Base-by-base conservation (phyloP, 1,140 invertebrate species). In the Andricus grossulariae region DNA sequence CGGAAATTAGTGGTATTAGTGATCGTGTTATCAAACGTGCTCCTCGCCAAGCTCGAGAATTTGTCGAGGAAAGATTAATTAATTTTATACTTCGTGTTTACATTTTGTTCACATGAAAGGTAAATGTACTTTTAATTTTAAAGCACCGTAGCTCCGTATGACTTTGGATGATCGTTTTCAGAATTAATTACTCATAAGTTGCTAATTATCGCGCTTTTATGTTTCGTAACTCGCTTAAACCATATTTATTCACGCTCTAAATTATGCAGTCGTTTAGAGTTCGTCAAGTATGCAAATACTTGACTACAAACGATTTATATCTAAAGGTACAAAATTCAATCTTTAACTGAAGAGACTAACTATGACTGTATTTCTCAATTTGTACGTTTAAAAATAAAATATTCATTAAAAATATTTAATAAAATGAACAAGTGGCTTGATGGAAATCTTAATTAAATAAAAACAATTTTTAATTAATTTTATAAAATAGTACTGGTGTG, bases 1-100 rank as follows among this genome's bases (percentile, higher is more conserved):
- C 60, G 60, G 60, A 66, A 66, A 66, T 66, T 66, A 66, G 60
- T 66, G 60, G 32, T 39, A 66, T 66, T 66, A 66, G 60, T n/a
- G 25, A 39, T 66, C 60, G 25, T 16, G 60, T 66, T 66, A 66
- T 66, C 60, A 66, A 66, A 66, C 60, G 11, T 39, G 21, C 57
- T 66, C 25, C 21, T 66, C 57, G 25, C 39, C 57, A 66, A 25
- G 15, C 32, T 66, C n/a, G 60, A 66, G 60, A 66, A 66, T 45
- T 45, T 66, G 13, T 66, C 15, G 5, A 32, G 7, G 19, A 57
- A 66, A 66, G 60, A 66, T 66, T 66, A 66, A 66, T 66, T 66
- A 45, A 66, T 39, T 66, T 66, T 66, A 39, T 66, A 66, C 32
- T 66, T 66, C 60, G 6, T 66, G 25, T 66, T 39, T 25, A 66